Base-by-base conservation (phyloP, 2,797 vertebrate species). In the Lithobates sylvaticus region DNA sequence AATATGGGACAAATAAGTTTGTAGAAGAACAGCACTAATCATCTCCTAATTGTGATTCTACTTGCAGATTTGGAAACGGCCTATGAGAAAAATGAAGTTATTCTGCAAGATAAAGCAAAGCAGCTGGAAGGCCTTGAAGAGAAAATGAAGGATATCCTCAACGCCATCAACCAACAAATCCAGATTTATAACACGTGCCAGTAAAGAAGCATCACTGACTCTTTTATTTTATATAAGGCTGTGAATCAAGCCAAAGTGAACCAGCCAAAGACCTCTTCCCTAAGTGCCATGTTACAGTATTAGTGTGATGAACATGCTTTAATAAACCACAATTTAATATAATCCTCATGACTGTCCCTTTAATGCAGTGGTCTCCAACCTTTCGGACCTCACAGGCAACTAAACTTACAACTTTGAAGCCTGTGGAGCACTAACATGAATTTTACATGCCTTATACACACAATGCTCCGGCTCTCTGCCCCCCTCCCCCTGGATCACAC, bases 161-260 rank as follows among this genome's bases (percentile, higher is more conserved):
- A 92, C 67, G 96, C 95, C 89, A 99, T 99, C 92, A 99, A 99
- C 93, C 95, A 96, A 89, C 97, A 99, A 90, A 97, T 99, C 85
- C 97, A 98, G 91, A 99, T 99, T 92, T 99, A 99, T 94, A 99
- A 99, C 91, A 99, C 98, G 2, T 99, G 98, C 92, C 97, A 99
- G 92, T 99, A 96, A 96, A 84, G 42, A 23, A 23, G 47, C 3
- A n/a, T 23, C 36, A 0, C 8, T 18, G 5, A 65, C 23, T 23
- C 58, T 18, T 65, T 65, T 26, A 39, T 26, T 65, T n/a, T 65
- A 54, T 16, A 18, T 65, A 65, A 65, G 61, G n/a, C 23, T 65
- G 7, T 10, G n/a, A 65, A 65, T 1, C 23, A 65, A 8, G 21
- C 61, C 7, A 12, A 12, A 18, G 50, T 13, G 16, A 54, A 54